Evolutionary conservation across 2,797 vertebrate genomes (phyloP).

Genomic region (Acridotheres tristis): DNA sequence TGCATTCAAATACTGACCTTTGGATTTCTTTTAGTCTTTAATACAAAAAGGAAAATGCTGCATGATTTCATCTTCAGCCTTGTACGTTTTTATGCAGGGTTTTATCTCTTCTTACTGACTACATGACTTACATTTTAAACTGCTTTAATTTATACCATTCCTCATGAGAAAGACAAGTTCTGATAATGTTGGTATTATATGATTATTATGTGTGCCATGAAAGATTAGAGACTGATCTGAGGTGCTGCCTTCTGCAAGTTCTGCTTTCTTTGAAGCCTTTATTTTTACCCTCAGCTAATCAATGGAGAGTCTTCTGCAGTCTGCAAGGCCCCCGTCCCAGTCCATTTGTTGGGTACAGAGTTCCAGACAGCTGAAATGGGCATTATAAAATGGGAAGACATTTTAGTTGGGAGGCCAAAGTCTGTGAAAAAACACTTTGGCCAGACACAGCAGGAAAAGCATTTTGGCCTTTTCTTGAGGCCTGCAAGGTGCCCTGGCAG

Average conservation of each 20-base stretch:
- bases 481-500: neutral
- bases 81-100: neutral
- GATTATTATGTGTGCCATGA: neutral
- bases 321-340: neutral
- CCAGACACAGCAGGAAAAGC: neutral
- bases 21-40: neutral
- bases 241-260: neutral
- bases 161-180: neutral
- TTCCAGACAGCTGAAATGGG: neutral
- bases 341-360: neutral
- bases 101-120: neutral
- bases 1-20: neutral
- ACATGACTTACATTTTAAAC: neutral
- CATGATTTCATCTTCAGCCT: neutral
- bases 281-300: neutral
- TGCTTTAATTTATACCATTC: neutral
- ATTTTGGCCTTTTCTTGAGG: neutral
- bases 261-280: neutral
- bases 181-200: neutral
- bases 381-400: neutral
- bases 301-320: accelerated
- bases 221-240: neutral
- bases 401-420: neutral
- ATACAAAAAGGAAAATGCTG: neutral
- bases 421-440: neutral